Evolutionary conservation across 1,140 invertebrate species (phyloP), one percentile per base, ranked within the genome.

Genomic region (Phocides pigmalion): DNA sequence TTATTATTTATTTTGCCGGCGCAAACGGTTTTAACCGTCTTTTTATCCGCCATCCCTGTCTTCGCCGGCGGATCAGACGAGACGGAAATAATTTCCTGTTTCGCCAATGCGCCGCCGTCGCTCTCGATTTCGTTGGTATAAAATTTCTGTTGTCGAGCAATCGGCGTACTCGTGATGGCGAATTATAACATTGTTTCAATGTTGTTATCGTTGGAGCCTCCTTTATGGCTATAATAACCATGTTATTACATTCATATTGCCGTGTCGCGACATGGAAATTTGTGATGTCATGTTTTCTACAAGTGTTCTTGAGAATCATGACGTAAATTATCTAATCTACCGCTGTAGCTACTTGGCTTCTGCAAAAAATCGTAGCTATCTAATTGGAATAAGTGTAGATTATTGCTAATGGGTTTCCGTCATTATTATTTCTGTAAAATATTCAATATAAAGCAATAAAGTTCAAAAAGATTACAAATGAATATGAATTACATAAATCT

Each of bases 1-100:
- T 79, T 88, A 80, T 84, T 85, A 81, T 87, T 87, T 84, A 80
- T 84, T 87, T 89, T 90, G 75, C 77, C 70, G 59, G 58, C 72
- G 68, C 82, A 71, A 82, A 86, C 79, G 80, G 78, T 81, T 75
- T 76, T 77, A 88, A 87, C 84, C 82, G 86, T 84, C 83, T 70
- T 81, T 80, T 80, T 74, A 62, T 75, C 72, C 71, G 68, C 78
- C 42, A 66, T 89, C 83, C 79, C 76, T 84, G 47, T 89, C 79
- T 69, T 64, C 16, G 58, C 58, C 49, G 56, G 4, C 12, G n/a
- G 56, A 62, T 11, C 56, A 68, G 83, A 65, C 65, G 80, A 76
- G 86, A 89, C 66, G 64, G 80, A 66, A 64, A 68, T 35, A 70
- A 68, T 79, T 76, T 79, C 87, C 79, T 83, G 80, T 81, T 82